phyloP scores from a whole-genome alignment of 2,113 vertebrate genomes.

The Clarias batrachus region DNA sequence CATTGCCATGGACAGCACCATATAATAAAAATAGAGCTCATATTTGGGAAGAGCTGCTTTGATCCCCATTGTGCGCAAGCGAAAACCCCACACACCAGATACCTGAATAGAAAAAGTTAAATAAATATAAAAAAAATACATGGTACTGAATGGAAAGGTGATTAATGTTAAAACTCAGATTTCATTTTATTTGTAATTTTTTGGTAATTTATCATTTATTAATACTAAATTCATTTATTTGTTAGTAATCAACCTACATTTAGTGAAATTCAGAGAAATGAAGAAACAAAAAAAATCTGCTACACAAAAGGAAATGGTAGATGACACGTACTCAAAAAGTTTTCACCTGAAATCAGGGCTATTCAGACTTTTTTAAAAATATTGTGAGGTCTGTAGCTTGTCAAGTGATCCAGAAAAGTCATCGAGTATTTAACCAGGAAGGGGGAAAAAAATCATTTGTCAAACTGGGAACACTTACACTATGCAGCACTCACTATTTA shows the following conservation, averaged over 20 bases:
- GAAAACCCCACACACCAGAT: constrained; percentile 7
- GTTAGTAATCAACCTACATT: too few relatives aligned
- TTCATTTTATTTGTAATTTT: not conserved
- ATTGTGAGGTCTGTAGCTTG: not conserved
- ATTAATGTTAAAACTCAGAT: not conserved
- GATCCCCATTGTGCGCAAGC: constrained; percentile 77
- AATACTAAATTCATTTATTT: not conserved
- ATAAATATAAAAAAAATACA: not conserved
- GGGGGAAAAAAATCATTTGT: not conserved
- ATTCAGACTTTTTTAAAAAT: not conserved
- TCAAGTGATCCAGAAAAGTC: not conserved
- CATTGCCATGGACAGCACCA: constrained; percentile 79
- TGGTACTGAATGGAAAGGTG: not conserved
- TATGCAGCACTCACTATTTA: constrained; percentile 63
- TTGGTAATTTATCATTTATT: too few relatives aligned
- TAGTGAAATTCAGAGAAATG: not conserved
- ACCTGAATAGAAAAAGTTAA: not conserved
- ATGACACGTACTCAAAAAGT: not conserved
- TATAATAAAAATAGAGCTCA: constrained; percentile 86
- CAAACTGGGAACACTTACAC: constrained; percentile 48
- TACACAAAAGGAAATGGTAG: not conserved
- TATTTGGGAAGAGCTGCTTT: constrained; percentile 83
- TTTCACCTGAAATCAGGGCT: not conserved
- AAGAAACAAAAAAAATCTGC: not conserved
- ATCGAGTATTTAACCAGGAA: constrained; percentile 11